These are phyloP conservation scores for Muschampia plurimacula DNA, from an alignment of 2,888 invertebrate genomes.

Conservation along the genomic window DNA sequence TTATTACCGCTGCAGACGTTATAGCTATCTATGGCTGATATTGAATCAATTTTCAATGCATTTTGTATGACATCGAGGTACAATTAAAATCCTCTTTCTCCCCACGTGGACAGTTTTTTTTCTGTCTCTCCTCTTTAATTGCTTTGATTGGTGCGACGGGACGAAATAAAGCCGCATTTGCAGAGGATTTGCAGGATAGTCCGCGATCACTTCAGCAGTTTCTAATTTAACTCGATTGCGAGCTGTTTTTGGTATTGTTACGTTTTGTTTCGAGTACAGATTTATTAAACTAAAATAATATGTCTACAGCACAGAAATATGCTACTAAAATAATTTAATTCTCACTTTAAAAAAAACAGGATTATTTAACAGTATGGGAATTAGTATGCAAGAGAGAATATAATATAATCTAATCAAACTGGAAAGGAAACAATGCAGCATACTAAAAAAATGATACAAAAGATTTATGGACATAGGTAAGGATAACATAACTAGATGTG, in stretches of 20 bases:
- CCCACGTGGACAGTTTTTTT: conserved; percentile 49
- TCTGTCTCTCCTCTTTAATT: conserved; percentile 72
- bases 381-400: too few relatives aligned
- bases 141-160: conserved; percentile 76
- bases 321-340: too few relatives aligned
- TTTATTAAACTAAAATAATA: too few relatives aligned
- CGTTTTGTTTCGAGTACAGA: too few relatives aligned
- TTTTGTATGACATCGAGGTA: conserved; percentile 35
- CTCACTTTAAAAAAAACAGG: too few relatives aligned
- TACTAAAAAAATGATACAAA: too few relatives aligned
- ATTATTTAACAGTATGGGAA: too few relatives aligned
- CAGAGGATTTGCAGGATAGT: conserved; percentile 51
- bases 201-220: conserved; percentile 46
- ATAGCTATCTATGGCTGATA: conserved; percentile 10
- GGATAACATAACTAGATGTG: too few relatives aligned
- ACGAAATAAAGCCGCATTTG: conserved; percentile 70
- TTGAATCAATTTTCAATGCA: conserved; percentile 35
- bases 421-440: too few relatives aligned
- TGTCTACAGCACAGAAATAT: too few relatives aligned
- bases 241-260: conserved; percentile 48
- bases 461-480: too few relatives aligned
- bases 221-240: conserved; percentile 66
- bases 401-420: too few relatives aligned
- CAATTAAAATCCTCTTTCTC: conserved; percentile 36
- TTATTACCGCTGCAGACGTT: background rate